These are phyloP conservation scores for Polydrusus pterygomalis DNA, from an alignment of 2,888 invertebrate genomes.

Conservation along the genomic window DNA sequence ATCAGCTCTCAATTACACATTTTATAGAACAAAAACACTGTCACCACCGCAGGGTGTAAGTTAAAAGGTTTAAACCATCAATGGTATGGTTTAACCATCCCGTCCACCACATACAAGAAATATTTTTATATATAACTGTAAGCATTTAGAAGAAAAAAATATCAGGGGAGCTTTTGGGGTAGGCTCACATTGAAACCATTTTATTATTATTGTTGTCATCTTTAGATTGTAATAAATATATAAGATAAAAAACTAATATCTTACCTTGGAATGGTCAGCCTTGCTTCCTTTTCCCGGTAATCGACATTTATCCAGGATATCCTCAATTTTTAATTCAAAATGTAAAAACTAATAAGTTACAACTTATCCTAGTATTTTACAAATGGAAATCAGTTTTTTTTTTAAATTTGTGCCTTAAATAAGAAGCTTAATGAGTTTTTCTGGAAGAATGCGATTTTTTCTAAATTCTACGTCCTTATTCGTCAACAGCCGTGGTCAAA, in stretches of 20 bases:
- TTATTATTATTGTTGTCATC: no score
- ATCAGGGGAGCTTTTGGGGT: no score
- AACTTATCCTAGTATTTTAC: constrained; percentile 22
- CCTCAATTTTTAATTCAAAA: constrained; percentile 10
- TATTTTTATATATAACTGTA: no score
- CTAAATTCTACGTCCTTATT: constrained; percentile 20
- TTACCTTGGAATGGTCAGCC: constrained; percentile 45
- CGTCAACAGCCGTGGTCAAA: constrained; percentile 15
- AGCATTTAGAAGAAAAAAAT: no score
- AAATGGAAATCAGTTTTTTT: constrained; percentile 10
- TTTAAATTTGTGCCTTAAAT: constrained; percentile 27
- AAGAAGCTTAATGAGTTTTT: constrained; percentile 19
- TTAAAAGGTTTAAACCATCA: no score
- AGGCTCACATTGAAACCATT: no score
- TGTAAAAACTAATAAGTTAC: constrained; percentile 10
- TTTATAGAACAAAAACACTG: no score
- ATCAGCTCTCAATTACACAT: no score
- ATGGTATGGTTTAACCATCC: no score
- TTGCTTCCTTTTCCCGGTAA: constrained; percentile 43
- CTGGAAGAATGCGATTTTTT: constrained; percentile 30
- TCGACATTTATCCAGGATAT: constrained; percentile 44
- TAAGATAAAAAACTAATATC: not conserved
- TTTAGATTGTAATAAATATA: no score
- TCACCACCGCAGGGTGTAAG: no score
- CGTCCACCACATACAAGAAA: no score